Conservation (phyloP, 2,797 vertebrate species). For the Oophaga sylvatica region DNA sequence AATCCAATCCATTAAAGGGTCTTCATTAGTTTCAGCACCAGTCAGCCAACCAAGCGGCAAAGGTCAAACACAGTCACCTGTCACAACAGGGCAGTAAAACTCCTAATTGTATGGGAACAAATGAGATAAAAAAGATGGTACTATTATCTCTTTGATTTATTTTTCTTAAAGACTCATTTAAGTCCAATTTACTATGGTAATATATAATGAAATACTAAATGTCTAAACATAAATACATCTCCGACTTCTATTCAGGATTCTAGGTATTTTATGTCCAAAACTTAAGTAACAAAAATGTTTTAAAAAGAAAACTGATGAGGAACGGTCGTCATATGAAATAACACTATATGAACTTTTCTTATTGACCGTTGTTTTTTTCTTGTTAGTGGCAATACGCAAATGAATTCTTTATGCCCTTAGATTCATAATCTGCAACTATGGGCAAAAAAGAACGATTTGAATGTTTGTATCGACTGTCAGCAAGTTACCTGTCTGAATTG, state of each 20-base stretch:
- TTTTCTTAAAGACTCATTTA: conserved; percentile 77
- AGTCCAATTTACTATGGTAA: conserved; percentile 76
- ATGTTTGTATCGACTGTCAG: neutral
- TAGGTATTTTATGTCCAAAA: conserved; percentile 13
- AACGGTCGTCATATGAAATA: neutral
- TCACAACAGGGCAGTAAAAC: conserved; percentile 80
- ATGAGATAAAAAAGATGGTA: conserved; percentile 78
- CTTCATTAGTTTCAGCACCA: conserved; percentile 80
- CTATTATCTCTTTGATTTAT: conserved; percentile 79
- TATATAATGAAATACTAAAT: conserved; percentile 61
- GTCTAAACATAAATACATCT: neutral
- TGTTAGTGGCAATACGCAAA: neutral
- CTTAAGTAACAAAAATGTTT: neutral
- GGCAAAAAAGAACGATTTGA: neutral
- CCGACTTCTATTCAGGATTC: neutral
- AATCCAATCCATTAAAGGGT: conserved; percentile 78
- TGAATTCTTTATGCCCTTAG: neutral
- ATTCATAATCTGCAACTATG: neutral
- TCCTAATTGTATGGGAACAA: conserved; percentile 80
- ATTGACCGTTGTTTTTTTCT: neutral
- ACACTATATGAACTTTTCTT: neutral
- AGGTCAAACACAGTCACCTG: conserved; percentile 81
- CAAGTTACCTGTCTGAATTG: too few species aligned
- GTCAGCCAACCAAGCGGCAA: conserved; percentile 78
- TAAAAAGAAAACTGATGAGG: neutral